Evolutionary conservation across 2,797 vertebrate species (phyloP).

Genomic region (Lacerta bilineata): DNA sequence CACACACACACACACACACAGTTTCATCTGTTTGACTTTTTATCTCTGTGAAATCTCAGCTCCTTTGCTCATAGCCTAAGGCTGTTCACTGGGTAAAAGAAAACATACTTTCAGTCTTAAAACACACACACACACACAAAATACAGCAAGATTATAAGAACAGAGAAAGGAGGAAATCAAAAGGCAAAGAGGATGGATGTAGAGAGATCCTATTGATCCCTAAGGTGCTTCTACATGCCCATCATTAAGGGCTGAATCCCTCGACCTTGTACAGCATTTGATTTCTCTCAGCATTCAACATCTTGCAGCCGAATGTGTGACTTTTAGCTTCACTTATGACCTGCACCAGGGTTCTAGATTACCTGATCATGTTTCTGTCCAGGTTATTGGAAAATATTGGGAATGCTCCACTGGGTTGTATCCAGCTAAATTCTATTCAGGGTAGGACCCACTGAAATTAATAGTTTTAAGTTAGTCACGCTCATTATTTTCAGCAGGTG

Average conservation of each 20-base stretch:
- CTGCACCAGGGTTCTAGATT: not conserved
- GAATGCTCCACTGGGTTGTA: not conserved
- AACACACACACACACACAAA: slow-evolving; percentile 29
- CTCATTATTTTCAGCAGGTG: too few relatives aligned
- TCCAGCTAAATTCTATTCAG: too few relatives aligned
- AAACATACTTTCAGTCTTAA: slow-evolving; percentile 51
- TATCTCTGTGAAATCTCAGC: slow-evolving; percentile 66
- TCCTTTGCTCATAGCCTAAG: slow-evolving; percentile 7
- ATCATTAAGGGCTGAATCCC: not conserved
- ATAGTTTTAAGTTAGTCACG: too few relatives aligned
- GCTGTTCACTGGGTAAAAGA: slow-evolving; percentile 52
- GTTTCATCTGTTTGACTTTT: slow-evolving; percentile 61
- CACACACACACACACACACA: too few relatives aligned
- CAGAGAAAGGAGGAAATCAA: slow-evolving; percentile 4
- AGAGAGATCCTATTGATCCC: not conserved
- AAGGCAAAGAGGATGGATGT: too few relatives aligned
- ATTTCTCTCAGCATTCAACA: not conserved
- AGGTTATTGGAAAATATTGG: not conserved
- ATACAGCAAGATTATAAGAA: slow-evolving; percentile 26
- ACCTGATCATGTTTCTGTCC: not conserved
- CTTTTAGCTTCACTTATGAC: too few relatives aligned
- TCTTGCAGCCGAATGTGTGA: not conserved
- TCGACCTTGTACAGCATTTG: too few relatives aligned
- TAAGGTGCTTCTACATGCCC: too few relatives aligned
- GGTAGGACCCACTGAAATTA: too few relatives aligned